Conservation (phyloP, 2,113 vertebrate species). For the Psilopogon haemacephalus region DNA sequence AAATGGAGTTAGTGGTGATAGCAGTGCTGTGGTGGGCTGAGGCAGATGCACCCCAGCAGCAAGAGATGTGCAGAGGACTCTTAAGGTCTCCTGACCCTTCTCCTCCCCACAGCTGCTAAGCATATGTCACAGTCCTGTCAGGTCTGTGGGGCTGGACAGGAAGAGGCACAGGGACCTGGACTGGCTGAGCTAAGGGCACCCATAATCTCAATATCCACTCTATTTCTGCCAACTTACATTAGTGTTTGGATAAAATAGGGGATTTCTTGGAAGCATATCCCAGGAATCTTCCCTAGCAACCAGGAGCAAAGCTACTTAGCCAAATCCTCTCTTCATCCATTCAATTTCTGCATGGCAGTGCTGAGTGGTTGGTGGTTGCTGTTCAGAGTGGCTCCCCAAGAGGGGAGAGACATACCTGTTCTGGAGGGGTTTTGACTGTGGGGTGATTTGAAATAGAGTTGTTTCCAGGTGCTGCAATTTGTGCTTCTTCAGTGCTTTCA, state of each 20-base stretch:
- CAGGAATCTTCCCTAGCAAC: not conserved
- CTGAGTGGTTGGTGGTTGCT: not conserved
- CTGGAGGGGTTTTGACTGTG: not conserved
- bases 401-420: not conserved
- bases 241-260: not conserved
- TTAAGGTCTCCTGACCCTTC: not conserved
- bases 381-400: not conserved
- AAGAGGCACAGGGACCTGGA: not conserved
- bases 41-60: not conserved
- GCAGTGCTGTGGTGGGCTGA: not conserved
- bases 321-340: not conserved
- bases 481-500: not conserved
- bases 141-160: not conserved
- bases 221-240: not conserved
- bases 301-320: not conserved
- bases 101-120: not conserved
- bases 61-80: not conserved
- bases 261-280: not conserved
- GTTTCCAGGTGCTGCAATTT: not conserved
- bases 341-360: not conserved
- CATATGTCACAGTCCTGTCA: not conserved
- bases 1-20: not conserved
- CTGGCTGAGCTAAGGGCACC: not conserved
- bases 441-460: not conserved
- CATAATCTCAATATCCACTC: rapidly evolving